Evolutionary conservation across 2,113 vertebrate genomes (phyloP), one percentile per base, ranked within the genome.

Genomic region (Lampris incognitus): DNA sequence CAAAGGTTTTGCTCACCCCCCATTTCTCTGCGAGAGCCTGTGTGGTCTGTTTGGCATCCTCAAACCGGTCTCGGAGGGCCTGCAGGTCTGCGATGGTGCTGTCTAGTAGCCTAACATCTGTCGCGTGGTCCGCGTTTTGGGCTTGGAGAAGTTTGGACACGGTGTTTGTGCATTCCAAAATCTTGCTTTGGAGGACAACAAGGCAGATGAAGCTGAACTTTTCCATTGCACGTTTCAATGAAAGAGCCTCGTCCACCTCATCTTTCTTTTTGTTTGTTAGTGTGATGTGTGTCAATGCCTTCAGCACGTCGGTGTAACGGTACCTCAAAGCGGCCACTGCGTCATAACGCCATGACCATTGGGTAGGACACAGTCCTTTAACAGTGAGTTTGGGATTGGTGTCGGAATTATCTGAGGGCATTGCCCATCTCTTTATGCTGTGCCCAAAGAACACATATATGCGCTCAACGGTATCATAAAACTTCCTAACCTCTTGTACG

Each of bases 401-500:
- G 10, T 54, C 51, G 11, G 5, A 6, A 13, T 54, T 11, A 54
- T 54, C 11, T 11, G 51, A 9, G 5, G 2, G 51, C 51, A 54
- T 56, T 56, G 54, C 54, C 54, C 54, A 56, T 56, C 54, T 56
- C 13, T 56, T 56, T 56, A 56, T 56, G n/a, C 54, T 56, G 54
- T 36, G 54, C 54, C 24, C 54, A 56, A 56, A 24, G n/a, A 56
- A 56, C 24, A 36, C 54, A 56, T 56, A 56, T 24, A 51, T 11
- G 11, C 54, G 54, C 54, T 56, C 24, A 7, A 36, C 54, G 3
- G n/a, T 36, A n/a, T 56, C 54, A 56, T 56, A 56, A 56, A 56
- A 56, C 54, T 36, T 56, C 11, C 50, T 52, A 9, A 9, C 50
- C 7, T 52, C 7, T 52, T 52, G 7, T 9, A 52, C 24, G 24